Conservation (phyloP, 2,888 invertebrate species). For the Stomorhina lunata region DNA sequence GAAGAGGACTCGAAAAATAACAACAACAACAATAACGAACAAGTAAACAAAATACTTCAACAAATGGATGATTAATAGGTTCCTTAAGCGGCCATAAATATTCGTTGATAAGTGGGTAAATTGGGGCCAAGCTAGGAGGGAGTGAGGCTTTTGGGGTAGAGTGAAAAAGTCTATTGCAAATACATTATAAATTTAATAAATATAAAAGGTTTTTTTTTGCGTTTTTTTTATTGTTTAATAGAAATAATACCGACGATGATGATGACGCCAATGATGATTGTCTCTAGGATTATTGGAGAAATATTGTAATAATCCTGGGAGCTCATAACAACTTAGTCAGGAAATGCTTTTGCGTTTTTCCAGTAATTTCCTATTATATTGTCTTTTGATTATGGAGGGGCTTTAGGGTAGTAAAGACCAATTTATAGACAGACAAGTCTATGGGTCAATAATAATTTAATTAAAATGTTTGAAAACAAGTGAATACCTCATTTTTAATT, state of each 20-base stretch:
- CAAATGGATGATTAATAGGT: slow-evolving; percentile 34
- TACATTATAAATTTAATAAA: slow-evolving; percentile 45
- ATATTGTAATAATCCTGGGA: slow-evolving; percentile 1
- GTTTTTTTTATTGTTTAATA: background rate
- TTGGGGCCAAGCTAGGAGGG: background rate
- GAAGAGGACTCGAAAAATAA: background rate
- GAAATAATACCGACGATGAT: background rate
- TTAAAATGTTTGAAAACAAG: slow-evolving; percentile 10
- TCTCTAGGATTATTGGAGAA: background rate
- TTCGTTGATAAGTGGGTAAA: slow-evolving; percentile 18
- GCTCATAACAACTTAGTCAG: background rate
- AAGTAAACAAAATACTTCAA: slow-evolving; percentile 27
- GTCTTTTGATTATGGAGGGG: background rate
- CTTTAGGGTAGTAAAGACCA: background rate
- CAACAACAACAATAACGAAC: background rate
- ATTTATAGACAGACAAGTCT: background rate
- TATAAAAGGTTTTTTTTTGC: slow-evolving; percentile 45
- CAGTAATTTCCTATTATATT: slow-evolving; percentile 35
- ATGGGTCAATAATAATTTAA: slow-evolving; percentile 20
- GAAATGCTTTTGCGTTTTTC: background rate
- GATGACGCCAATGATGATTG: background rate
- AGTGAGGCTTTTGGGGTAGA: background rate
- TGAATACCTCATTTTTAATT: background rate
- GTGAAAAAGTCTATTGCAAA: background rate
- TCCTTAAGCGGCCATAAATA: slow-evolving; percentile 15